phyloP scores from a whole-genome alignment of 1,140 invertebrate species.

The Whitmania pigra region DNA sequence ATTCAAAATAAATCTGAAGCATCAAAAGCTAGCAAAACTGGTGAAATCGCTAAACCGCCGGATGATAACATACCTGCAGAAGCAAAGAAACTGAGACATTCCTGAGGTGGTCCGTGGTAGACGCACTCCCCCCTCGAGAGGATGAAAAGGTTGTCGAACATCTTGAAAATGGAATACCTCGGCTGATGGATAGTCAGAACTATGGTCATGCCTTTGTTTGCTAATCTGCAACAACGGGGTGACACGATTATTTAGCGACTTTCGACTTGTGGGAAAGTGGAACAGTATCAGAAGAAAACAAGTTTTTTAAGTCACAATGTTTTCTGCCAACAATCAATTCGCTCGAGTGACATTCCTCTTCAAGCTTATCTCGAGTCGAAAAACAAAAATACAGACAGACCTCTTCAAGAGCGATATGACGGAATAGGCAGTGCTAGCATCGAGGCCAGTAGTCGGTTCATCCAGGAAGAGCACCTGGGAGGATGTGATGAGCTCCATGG shows the following conservation, averaged over 20 bases:
- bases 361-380: not conserved
- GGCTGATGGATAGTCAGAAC: slow-evolving; percentile 44
- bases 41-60: too few species aligned
- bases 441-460: slow-evolving; percentile 43
- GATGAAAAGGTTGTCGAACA: slow-evolving; percentile 38
- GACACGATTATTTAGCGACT: too few species aligned
- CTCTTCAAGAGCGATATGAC: slow-evolving; percentile 39
- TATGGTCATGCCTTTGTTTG: slow-evolving; percentile 35
- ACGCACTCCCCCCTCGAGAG: slow-evolving; percentile 35
- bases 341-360: too few species aligned
- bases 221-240: slow-evolving; percentile 30
- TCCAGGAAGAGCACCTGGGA: slow-evolving; percentile 42
- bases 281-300: too few species aligned
- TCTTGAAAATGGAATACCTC: slow-evolving; percentile 39
- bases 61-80: slow-evolving; percentile 29
- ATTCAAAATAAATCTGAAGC: too few species aligned
- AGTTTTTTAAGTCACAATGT: too few species aligned
- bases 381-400: slow-evolving; percentile 26
- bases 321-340: too few species aligned
- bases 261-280: too few species aligned
- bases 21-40: too few species aligned
- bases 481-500: slow-evolving; percentile 42
- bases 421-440: slow-evolving; percentile 40
- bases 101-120: slow-evolving; percentile 34
- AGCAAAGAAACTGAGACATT: slow-evolving; percentile 36